These are phyloP conservation scores for Timema cristinae DNA, from an alignment of 2,888 invertebrate species.

Conservation along the genomic window DNA sequence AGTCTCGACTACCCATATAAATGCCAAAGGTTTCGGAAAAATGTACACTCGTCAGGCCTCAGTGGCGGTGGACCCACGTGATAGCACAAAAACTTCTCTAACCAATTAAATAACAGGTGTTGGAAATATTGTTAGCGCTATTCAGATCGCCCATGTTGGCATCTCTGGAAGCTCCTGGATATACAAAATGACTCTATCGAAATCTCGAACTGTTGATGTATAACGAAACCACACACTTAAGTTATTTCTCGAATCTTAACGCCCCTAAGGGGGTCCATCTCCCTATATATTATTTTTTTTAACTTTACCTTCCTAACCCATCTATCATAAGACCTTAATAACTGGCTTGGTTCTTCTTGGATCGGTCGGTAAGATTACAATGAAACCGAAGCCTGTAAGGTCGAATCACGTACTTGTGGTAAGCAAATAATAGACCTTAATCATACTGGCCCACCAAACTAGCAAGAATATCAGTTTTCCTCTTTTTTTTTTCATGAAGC, in stretches of 20 bases:
- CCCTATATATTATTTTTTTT: no score
- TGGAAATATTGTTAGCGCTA: no score
- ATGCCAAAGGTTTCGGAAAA: no score
- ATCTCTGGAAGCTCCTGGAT: no score
- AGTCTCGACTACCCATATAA: no score
- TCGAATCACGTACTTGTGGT: conserved; percentile 27
- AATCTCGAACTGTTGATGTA: conserved; percentile 25
- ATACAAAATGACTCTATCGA: conserved; percentile 26
- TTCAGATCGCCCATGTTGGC: no score
- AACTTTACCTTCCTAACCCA: not conserved
- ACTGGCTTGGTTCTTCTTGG: conserved; percentile 12
- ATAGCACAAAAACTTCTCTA: no score
- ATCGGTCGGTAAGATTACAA: conserved; percentile 25
- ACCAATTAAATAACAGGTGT: no score
- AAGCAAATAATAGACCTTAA: conserved; percentile 29
- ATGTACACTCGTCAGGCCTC: no score
- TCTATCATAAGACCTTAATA: conserved; percentile 10
- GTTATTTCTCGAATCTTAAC: conserved; percentile 18
- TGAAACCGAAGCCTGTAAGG: conserved; percentile 25
- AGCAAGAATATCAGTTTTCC: not conserved
- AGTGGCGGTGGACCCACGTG: no score
- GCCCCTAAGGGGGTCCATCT: no score
- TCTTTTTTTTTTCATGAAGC: not conserved
- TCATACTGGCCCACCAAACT: conserved; percentile 17
- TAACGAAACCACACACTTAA: conserved; percentile 23